Evolutionary conservation across 2,888 invertebrate genomes (phyloP).

Genomic region (Archips crataeganus): DNA sequence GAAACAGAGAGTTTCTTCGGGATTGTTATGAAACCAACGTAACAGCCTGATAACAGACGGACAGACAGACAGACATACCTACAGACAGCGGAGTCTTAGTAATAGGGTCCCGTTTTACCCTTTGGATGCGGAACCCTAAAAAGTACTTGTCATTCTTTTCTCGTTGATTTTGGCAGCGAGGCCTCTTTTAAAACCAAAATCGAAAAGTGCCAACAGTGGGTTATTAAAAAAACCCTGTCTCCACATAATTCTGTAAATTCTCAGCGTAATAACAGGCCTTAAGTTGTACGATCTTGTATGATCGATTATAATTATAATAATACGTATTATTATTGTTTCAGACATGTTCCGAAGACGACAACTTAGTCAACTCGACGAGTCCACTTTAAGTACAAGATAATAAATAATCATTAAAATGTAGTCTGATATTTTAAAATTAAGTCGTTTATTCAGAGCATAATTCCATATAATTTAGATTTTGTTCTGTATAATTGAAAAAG

Average conservation of each 20-base stretch:
- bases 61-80: too few relatives aligned
- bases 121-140: too few relatives aligned
- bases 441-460: background rate
- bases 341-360: conserved; percentile 7
- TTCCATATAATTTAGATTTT: conserved; percentile 2
- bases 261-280: too few relatives aligned
- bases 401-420: background rate
- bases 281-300: background rate
- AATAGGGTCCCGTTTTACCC: background rate
- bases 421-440: background rate
- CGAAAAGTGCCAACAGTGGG: too few relatives aligned
- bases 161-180: too few relatives aligned
- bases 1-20: too few relatives aligned
- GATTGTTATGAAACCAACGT: too few relatives aligned
- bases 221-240: background rate
- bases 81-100: too few relatives aligned
- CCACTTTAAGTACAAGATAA: conserved; percentile 2
- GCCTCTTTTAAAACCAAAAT: too few relatives aligned
- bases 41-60: too few relatives aligned
- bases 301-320: conserved; percentile 23
- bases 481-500: background rate
- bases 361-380: conserved; percentile 12
- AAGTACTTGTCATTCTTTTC: too few relatives aligned
- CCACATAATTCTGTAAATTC: background rate
- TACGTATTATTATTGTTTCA: conserved; percentile 25